Conservation (phyloP, 2,113 vertebrate species). For the Ornithorhynchus anatinus region DNA sequence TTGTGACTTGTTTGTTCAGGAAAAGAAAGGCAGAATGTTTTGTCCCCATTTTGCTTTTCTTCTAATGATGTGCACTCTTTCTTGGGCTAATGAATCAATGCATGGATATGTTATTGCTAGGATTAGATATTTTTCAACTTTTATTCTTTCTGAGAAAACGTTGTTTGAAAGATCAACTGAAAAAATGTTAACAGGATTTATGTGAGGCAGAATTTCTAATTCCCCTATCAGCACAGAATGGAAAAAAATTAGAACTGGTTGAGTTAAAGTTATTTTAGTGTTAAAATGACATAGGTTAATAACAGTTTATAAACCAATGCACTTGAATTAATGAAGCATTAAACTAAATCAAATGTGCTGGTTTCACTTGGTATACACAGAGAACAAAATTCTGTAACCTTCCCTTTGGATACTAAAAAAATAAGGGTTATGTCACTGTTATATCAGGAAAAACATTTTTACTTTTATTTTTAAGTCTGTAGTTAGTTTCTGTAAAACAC, state of each 20-base stretch:
- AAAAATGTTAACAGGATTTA: constrained; percentile 14
- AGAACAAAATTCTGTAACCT: constrained; percentile 10
- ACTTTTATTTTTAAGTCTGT: background rate
- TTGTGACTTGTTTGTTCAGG: constrained; percentile 58
- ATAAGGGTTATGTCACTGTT: background rate
- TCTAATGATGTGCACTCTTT: constrained; percentile 44
- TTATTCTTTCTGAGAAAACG: background rate
- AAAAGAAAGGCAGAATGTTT: constrained; percentile 49
- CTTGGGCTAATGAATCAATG: constrained; percentile 48
- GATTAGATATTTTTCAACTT: constrained; percentile 27
- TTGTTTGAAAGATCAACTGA: constrained; percentile 38
- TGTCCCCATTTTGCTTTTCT: constrained; percentile 25
- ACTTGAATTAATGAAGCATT: background rate
- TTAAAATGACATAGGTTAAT: constrained; percentile 17
- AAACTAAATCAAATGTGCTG: constrained; percentile 11
- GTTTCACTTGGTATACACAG: background rate
- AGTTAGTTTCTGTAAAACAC: background rate
- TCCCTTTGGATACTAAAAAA: background rate
- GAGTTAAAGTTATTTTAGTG: constrained; percentile 27
- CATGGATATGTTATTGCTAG: constrained; percentile 51
- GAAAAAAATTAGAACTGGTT: background rate
- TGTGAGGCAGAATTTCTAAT: constrained; percentile 15
- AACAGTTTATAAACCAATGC: background rate
- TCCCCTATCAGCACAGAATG: constrained; percentile 4
- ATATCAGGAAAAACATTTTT: constrained; percentile 12